A percentile compares a stretch with the other conserved stretches of the same genome.
phyloP scores from a whole-genome alignment of 2,888 invertebrate genomes.

The Andrena praecox region DNA sequence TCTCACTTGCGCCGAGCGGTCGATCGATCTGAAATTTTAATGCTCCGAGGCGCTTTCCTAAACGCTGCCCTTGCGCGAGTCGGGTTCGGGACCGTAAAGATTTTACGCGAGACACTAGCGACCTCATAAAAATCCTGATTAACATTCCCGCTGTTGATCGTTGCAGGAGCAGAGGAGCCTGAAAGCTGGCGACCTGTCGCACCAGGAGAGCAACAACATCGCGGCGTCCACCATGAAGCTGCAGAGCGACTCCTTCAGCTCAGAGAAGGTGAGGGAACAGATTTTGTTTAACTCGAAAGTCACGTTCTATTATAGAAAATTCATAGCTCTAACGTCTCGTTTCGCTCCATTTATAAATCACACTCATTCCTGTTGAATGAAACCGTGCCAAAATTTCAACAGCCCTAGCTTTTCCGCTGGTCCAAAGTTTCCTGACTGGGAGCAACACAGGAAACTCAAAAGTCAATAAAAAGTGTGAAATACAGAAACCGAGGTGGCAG shows the following conservation, averaged over 20 bases:
- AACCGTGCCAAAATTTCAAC: too few species aligned
- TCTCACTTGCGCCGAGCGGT: too few species aligned
- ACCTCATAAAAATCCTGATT: background rate
- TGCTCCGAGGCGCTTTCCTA: background rate
- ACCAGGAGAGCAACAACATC: slow-evolving; percentile 94
- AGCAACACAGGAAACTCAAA: too few species aligned
- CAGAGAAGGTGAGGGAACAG: slow-evolving; percentile 88
- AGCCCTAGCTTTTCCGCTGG: too few species aligned
- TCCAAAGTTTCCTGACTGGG: too few species aligned
- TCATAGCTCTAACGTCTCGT: too few species aligned
- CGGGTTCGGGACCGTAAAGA: background rate
- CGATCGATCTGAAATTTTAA: too few species aligned
- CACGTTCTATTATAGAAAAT: too few species aligned
- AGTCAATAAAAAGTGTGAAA: too few species aligned
- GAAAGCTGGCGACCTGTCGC: slow-evolving; percentile 93
- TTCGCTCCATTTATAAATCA: too few species aligned
- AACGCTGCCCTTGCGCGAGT: background rate
- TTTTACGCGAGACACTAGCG: background rate
- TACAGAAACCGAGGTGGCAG: too few species aligned
- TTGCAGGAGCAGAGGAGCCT: slow-evolving; percentile 93
- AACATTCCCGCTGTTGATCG: slow-evolving; percentile 41
- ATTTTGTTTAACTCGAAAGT: background rate
- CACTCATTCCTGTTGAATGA: too few species aligned
- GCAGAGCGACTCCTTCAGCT: slow-evolving; percentile 94
- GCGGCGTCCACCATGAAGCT: slow-evolving; percentile 93